Conservation (phyloP, 2,797 vertebrate genomes). For the Clarias platycephalus region DNA sequence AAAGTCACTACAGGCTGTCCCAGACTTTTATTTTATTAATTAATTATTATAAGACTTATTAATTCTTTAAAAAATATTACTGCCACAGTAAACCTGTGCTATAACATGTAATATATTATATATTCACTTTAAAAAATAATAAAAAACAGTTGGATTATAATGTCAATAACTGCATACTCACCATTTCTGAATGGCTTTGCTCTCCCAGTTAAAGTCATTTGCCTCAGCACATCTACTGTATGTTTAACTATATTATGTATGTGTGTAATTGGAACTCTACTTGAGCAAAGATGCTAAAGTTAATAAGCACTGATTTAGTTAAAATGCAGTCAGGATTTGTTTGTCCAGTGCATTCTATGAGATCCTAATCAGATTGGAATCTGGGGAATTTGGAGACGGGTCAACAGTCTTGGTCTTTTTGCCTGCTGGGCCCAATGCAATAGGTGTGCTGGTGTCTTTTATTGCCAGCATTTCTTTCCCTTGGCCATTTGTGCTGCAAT, state of each 20-base stretch:
- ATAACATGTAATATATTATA: background rate
- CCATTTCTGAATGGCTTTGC: background rate
- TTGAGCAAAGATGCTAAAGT: background rate
- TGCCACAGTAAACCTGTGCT: background rate
- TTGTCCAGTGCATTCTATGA: too few relatives aligned
- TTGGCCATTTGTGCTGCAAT: too few relatives aligned
- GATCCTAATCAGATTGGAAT: too few relatives aligned
- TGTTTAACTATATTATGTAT: background rate
- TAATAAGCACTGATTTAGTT: background rate
- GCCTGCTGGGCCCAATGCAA: too few relatives aligned
- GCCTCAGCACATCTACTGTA: background rate
- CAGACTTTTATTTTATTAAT: background rate
- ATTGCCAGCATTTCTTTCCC: too few relatives aligned
- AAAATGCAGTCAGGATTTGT: background rate
- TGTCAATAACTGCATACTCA: background rate
- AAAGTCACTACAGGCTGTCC: background rate
- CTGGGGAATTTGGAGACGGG: too few relatives aligned
- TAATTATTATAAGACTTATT: too few relatives aligned
- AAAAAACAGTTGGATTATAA: background rate
- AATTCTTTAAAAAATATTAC: background rate
- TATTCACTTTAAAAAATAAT: background rate
- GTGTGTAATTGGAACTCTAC: background rate
- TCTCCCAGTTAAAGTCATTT: background rate
- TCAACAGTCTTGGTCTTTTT: too few relatives aligned
- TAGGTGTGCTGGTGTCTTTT: too few relatives aligned